Evolutionary conservation across 2,888 invertebrate genomes (phyloP).

Genomic region (Callimorpha dominula): DNA sequence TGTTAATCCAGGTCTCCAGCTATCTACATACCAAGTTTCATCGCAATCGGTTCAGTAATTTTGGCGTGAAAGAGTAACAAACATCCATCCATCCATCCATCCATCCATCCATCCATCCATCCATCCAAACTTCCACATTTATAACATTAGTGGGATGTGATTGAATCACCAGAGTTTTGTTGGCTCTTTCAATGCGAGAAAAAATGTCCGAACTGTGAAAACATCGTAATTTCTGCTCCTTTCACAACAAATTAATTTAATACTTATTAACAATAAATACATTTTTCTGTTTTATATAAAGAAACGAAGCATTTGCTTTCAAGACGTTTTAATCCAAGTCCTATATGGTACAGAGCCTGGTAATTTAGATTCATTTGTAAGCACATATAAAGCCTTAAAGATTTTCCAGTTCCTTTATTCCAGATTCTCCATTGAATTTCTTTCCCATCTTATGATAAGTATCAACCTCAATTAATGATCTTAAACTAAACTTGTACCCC

Average conservation of each 20-base stretch:
- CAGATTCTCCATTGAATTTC: not conserved
- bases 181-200: not conserved
- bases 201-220: not conserved
- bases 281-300: not conserved
- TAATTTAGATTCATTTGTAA: not conserved
- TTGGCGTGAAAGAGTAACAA: no score
- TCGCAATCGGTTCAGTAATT: no score
- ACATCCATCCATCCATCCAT: no score
- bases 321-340: not conserved
- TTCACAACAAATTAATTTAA: not conserved
- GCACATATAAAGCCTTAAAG: not conserved
- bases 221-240: not conserved
- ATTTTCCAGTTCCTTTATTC: not conserved
- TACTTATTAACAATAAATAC: not conserved
- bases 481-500: not conserved
- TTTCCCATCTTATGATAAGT: not conserved
- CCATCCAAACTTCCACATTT: no score
- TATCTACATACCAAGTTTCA: no score
- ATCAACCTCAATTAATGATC: not conserved
- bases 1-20: no score
- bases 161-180: not conserved
- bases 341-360: not conserved
- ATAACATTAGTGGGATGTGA: no score
- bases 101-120: no score
- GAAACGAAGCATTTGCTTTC: no score